Conservation (phyloP, 2,113 vertebrate species). For the Melanerpes aurifrons region DNA sequence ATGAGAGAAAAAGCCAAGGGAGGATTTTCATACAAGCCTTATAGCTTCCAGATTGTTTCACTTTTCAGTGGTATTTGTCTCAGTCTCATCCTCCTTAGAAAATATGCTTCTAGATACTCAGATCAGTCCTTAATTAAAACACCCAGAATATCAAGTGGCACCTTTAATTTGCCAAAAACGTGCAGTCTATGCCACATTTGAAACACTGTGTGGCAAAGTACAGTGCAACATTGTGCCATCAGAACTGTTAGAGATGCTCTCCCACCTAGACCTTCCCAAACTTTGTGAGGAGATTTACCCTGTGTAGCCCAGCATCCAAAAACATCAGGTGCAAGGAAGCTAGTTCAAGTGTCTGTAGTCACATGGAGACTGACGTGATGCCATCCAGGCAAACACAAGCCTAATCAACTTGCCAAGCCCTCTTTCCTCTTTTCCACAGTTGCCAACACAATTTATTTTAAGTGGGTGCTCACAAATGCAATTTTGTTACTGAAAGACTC, state of each 20-base stretch:
- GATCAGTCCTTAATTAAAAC: background rate
- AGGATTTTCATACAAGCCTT: conserved; percentile 20
- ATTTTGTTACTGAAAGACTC: background rate
- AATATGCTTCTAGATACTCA: background rate
- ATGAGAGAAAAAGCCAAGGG: conserved; percentile 39
- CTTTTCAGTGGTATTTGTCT: background rate
- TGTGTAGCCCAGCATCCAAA: background rate
- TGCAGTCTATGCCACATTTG: background rate
- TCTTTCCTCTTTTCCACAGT: background rate
- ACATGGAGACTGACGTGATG: background rate
- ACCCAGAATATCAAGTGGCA: fast-evolving
- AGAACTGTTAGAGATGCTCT: background rate
- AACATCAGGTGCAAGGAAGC: background rate
- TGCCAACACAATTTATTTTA: background rate
- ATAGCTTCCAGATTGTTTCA: background rate
- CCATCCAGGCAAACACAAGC: background rate
- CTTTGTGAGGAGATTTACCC: background rate
- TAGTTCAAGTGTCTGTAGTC: background rate
- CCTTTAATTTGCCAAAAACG: background rate
- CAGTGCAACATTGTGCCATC: background rate
- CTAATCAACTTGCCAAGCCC: background rate
- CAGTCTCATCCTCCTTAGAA: background rate
- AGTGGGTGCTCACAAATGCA: background rate
- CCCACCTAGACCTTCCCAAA: background rate
- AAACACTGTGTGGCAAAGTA: background rate